Base-by-base conservation (phyloP, 2,113 vertebrate genomes). In the Lepus europaeus region DNA sequence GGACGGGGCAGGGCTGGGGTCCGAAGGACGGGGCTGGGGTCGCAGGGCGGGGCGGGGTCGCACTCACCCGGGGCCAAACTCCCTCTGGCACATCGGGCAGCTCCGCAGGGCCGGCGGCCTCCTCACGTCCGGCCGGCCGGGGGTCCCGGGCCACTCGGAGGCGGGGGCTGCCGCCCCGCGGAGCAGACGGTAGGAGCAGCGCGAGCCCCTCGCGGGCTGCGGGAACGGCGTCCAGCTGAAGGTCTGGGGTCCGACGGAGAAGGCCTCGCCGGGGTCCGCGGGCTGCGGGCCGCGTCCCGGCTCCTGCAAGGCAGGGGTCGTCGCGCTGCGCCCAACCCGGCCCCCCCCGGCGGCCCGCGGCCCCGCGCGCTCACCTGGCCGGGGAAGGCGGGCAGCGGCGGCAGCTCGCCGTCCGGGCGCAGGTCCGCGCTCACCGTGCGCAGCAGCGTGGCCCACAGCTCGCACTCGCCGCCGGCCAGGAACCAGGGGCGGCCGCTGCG, bases 51-150 rank as follows among this genome's bases (percentile, higher is more conserved):
- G 59, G 59, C 59, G 11, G 14, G 59, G 59, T 61, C 45, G 14
- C 68, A 97, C 98, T 99, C 97, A 99, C 99, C 88, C 98, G 9
- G 90, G 96, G 84, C 96, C 94, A 29, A 99, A 99, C 9, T 13
- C 87, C 17, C 95, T 78, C 90, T 98, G 98, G 74, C 99, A 99
- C 98, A 99, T 98, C 0, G 99, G 99, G 94, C 99, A 99, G 72
- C 96, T 98, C 68, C 97, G 98, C 78, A 99, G 97, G 23, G 53
- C 0, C 12, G 39, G 22, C 0, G 87, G 25, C 66, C 39, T 87
- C 23, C 87, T 96, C 1, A 25, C 78, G 12, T 45, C 19, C 8
- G 5, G n/a, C 31, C 5, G 89, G 2, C 16, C 68, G 19, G 87
- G 45, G 22, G 9, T 61, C 82, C 27, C 20, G 56, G 56, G 56